These are phyloP conservation scores for Poliocrania exsul DNA, from an alignment of 2,797 vertebrate species.

Conservation along the genomic window DNA sequence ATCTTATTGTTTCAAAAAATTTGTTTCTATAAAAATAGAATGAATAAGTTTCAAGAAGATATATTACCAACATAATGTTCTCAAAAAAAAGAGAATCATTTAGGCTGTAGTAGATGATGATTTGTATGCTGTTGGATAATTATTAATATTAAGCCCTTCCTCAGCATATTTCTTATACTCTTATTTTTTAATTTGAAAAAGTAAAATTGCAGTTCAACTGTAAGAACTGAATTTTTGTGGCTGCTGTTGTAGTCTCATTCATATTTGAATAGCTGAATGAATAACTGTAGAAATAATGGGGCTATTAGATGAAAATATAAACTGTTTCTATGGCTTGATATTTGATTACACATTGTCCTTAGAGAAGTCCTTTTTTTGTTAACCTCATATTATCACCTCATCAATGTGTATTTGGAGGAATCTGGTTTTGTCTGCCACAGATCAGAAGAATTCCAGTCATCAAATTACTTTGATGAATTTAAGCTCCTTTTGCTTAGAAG, in stretches of 20 bases:
- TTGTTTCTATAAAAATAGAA: not conserved
- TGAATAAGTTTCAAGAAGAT: not conserved
- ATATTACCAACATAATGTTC: not conserved
- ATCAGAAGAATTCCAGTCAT: not conserved
- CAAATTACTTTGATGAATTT: constrained; percentile 26
- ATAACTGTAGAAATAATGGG: not conserved
- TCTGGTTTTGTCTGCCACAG: not conserved
- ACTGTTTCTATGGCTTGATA: not conserved
- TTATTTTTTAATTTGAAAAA: not conserved
- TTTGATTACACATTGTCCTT: not conserved
- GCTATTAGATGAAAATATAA: not conserved
- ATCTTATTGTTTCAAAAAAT: not conserved
- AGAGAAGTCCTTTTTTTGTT: not conserved
- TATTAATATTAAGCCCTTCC: not conserved
- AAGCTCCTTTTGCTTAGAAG: constrained; percentile 5
- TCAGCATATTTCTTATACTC: not conserved
- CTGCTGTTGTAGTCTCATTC: not conserved
- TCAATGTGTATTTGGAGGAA: not conserved
- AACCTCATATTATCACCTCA: not conserved
- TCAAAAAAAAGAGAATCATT: not conserved
- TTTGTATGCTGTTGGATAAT: not conserved
- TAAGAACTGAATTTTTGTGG: not conserved
- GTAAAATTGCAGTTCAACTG: not conserved
- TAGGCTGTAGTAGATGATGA: not conserved
- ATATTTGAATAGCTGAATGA: not conserved